Evolutionary conservation across 2,797 vertebrate genomes (phyloP), one percentile per base, ranked within the genome.

Genomic region (Allobates femoralis): DNA sequence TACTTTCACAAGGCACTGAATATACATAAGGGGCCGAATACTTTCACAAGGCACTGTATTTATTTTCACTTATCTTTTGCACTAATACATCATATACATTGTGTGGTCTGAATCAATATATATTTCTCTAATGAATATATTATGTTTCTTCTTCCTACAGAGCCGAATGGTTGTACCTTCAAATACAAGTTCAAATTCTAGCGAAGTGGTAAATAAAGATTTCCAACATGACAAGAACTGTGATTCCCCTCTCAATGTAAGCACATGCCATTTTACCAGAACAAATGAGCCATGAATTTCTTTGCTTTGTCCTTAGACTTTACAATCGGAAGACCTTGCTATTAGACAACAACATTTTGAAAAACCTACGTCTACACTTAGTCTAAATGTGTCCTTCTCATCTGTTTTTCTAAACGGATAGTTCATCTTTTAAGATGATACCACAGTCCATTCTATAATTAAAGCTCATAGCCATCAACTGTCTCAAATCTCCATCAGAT

Each of bases 231-330:
- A 64, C 30, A 84, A 87, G 67, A 87, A 84, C 18, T 87, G 86
- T 53, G 82, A 80, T 60, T 74, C 67, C 16, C 55, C 77, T 46
- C 82, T 56, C 66, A 87, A 80, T 71, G 77, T 87, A 84, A 87
- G 86, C 64, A 51, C 58, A 26, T 81, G 67, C 32, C 55, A 46
- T 19, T 10, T 74, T 74, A 26, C 67, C 81, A 83, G 23, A 83
- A 73, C 73, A 46, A 8, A 23, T 21, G 15, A 73, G 18, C 81
- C 81, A 71, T 83, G 19, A 71, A 34, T n/a, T 71, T 41, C 10
- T 1, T 32, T 73, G 51, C 21, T 30, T 51, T 51, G 30, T 6
- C 64, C 51, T 5, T 26, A 83, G 32, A 41, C 3, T 71, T 30
- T 58, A 60, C 23, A 15, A 32, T 56, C 4, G 56, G 30, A 82